Evolutionary conservation across 1,140 invertebrate genomes (phyloP).

Genomic region (Nasonia giraulti): DNA sequence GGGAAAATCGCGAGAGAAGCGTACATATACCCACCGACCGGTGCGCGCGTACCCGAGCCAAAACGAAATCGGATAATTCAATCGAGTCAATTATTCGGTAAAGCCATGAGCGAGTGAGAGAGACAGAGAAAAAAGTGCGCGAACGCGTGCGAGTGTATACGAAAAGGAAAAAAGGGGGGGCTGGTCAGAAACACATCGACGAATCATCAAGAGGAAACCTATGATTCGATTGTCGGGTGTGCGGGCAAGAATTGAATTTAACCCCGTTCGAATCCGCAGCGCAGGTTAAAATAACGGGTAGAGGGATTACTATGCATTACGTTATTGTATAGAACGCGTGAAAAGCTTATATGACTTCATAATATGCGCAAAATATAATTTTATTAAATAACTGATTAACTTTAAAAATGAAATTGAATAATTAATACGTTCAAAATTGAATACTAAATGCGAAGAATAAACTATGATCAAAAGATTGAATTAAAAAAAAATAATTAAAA

Average conservation of each 20-base stretch:
- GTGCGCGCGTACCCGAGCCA: neutral
- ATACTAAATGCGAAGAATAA: too few species aligned
- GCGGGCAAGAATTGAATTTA: conserved; percentile 24
- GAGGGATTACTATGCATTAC: neutral
- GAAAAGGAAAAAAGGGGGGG: neutral
- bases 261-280: neutral
- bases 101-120: conserved; percentile 40
- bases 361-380: too few species aligned
- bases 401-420: too few species aligned
- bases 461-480: too few species aligned
- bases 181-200: conserved; percentile 57
- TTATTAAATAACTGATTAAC: too few species aligned
- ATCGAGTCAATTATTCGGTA: conserved; percentile 66
- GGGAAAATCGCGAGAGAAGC: neutral
- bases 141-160: too few species aligned
- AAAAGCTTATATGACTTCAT: too few species aligned
- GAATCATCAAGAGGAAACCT: conserved; percentile 60
- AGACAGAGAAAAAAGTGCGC: conserved; percentile 50
- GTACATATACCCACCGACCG: neutral
- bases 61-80: conserved; percentile 61
- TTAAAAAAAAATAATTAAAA: too few species aligned
- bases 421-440: too few species aligned
- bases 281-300: neutral
- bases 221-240: conserved; percentile 58
- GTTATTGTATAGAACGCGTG: neutral